A percentile compares a stretch with the other conserved stretches of the same genome.
Conservation (phyloP, 2,113 vertebrate species). For the Paedocypris sp. region DNA sequence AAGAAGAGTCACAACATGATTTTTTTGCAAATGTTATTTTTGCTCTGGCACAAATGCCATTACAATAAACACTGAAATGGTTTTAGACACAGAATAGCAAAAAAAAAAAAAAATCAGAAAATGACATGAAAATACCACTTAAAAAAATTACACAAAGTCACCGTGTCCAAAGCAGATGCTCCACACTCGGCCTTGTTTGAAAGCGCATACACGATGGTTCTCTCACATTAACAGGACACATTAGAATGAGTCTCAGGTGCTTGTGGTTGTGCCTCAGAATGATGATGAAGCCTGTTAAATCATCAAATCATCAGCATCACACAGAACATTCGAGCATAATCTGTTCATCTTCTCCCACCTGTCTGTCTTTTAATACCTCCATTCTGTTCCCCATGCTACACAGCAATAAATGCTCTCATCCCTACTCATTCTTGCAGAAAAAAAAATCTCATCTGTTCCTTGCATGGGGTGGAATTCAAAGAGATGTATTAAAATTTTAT, state of each 20-base stretch:
- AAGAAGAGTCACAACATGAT: too few relatives aligned
- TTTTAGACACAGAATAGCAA: background rate
- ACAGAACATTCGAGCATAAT: conserved; percentile 39
- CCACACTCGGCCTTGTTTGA: too few relatives aligned
- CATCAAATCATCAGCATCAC: conserved; percentile 43
- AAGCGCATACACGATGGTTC: conserved; percentile 60
- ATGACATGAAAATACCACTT: too few relatives aligned
- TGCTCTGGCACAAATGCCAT: too few relatives aligned
- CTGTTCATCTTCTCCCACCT: conserved; percentile 26
- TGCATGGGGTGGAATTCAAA: conserved; percentile 43
- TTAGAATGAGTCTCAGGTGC: conserved; percentile 52
- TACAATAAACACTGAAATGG: too few relatives aligned
- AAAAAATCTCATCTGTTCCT: conserved; percentile 36
- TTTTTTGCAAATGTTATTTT: too few relatives aligned
- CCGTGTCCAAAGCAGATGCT: conserved; percentile 77
- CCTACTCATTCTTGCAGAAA: conserved; percentile 35
- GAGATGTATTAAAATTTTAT: conserved; percentile 44
- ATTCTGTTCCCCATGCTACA: conserved; percentile 24
- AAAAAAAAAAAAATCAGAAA: too few relatives aligned
- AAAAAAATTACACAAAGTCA: conserved; percentile 68
- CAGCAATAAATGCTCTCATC: conserved; percentile 10
- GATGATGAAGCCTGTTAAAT: conserved; percentile 49
- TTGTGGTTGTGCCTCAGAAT: conserved; percentile 46
- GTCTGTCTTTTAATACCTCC: conserved; percentile 9
- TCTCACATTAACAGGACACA: conserved; percentile 59